Percentiles rank a stretch among this genome's conserved stretches.
Evolutionary conservation across 2,888 invertebrate species (phyloP).

Genomic region (Sussaba pulchella): DNA sequence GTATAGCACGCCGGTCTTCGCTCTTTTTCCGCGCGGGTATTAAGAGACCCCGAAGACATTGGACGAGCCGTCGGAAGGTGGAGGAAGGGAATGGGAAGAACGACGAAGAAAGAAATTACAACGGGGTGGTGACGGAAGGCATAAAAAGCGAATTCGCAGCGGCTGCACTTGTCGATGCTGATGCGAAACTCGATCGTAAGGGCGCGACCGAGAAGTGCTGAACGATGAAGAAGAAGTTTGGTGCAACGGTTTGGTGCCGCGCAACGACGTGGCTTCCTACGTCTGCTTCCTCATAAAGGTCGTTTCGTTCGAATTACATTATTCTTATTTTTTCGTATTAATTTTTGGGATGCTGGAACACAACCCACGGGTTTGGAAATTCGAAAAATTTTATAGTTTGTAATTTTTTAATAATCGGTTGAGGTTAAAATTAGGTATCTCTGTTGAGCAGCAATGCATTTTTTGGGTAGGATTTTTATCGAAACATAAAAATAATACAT

Average conservation of each 20-base stretch:
- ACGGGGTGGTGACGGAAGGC: slow-evolving; percentile 65
- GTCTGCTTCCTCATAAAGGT: too few relatives aligned
- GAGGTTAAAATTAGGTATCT: too few relatives aligned
- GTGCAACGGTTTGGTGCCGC: not conserved
- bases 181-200: slow-evolving; percentile 40
- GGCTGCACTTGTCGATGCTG: slow-evolving; percentile 34
- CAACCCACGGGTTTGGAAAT: too few relatives aligned
- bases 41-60: slow-evolving; percentile 40
- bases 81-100: slow-evolving; percentile 44
- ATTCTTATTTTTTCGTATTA: not conserved
- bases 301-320: not conserved
- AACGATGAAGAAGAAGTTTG: slow-evolving; percentile 27
- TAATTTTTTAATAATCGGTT: too few relatives aligned
- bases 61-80: slow-evolving; percentile 1
- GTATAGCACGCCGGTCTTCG: slow-evolving; percentile 37
- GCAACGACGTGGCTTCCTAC: not conserved
- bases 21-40: slow-evolving; percentile 40
- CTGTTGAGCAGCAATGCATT: too few relatives aligned
- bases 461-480: too few relatives aligned
- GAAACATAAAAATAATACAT: too few relatives aligned
- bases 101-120: slow-evolving; percentile 55
- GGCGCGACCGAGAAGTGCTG: slow-evolving; percentile 34
- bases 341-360: too few relatives aligned
- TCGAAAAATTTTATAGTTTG: too few relatives aligned
- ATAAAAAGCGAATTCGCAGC: slow-evolving; percentile 53